Percentiles rank a stretch among this genome's conserved stretches.
phyloP scores from a whole-genome alignment of 2,113 vertebrate genomes.

The Ochotona princeps region DNA sequence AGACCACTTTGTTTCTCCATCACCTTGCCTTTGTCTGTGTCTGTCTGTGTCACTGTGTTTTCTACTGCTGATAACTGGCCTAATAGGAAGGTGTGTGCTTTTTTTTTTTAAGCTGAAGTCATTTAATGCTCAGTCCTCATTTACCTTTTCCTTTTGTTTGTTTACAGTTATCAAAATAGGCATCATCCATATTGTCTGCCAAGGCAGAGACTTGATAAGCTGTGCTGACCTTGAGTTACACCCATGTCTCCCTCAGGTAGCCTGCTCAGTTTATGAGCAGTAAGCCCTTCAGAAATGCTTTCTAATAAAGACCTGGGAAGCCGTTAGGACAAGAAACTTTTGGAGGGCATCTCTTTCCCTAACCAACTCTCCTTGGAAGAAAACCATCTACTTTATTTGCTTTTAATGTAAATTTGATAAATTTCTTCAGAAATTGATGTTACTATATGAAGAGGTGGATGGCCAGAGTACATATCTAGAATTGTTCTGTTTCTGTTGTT shows the following conservation, averaged over 20 bases:
- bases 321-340: neutral
- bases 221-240: conserved; percentile 69
- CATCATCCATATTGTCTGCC: neutral
- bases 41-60: too few relatives aligned
- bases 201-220: neutral
- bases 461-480: conserved; percentile 12
- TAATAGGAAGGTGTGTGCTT: too few relatives aligned
- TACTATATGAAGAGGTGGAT: neutral
- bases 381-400: conserved; percentile 2
- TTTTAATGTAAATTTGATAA: conserved; percentile 42
- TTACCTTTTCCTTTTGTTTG: neutral
- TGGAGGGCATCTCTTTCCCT: neutral
- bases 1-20: too few relatives aligned
- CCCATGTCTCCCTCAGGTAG: neutral
- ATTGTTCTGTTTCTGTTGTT: conserved; percentile 1
- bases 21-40: too few relatives aligned
- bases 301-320: conserved; percentile 67
- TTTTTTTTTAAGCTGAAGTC: neutral
- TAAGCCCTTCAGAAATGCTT: neutral
- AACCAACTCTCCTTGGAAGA: neutral
- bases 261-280: conserved; percentile 11
- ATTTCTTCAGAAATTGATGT: neutral
- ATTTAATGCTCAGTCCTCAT: neutral
- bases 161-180: conserved; percentile 12
- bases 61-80: too few relatives aligned